Evolutionary conservation across 1,140 invertebrate genomes (phyloP), one percentile per base, ranked within the genome.

Genomic region (Bicyclus anynana): DNA sequence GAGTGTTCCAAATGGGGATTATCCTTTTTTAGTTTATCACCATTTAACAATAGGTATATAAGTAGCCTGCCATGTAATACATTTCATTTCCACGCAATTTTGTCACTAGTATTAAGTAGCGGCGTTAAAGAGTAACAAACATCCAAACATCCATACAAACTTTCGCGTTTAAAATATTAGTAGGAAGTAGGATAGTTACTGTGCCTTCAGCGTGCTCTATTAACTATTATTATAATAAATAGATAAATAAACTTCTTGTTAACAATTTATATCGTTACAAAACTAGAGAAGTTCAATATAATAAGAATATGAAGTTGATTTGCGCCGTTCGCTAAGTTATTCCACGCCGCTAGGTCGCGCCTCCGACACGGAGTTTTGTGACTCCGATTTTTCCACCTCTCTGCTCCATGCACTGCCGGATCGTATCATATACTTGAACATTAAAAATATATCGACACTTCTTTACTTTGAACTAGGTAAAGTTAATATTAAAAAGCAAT

Each of bases 301-400:
- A 56, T 16, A 21, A 14, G 50, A 35, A 46, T 21, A 5, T 20
- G n/a, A 37, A 57, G 48, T 58, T 51, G 55, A 58, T 58, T 58
- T 51, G 44, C 46, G 50, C 33, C 46, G 48, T 58, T 58, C 40
- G 17, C 14, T 14, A 40, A 58, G 55, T 58, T 58, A 58, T 58
- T 58, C 48, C 55, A 51, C 47, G 48, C 55, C 55, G 44, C 55
- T 51, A 44, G 42, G 20, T 49, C 38, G 33, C 46, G 53, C 44
- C 29, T 56, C 35, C 38, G 53, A 50, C 38, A 27, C 23, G 44
- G 38, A 56, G 20, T 56, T 58, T 58, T 51, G 51, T 51, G 27
- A 58, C 16, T 46, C 26, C 26, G 55, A 51, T 58, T 58, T 57
- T 58, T 51, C 50, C 55, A 46, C 38, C 23, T 20, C 37, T 9